Evolutionary conservation across 2,888 invertebrate species (phyloP), one percentile per base, ranked within the genome.

Genomic region (Chesias legatella): DNA sequence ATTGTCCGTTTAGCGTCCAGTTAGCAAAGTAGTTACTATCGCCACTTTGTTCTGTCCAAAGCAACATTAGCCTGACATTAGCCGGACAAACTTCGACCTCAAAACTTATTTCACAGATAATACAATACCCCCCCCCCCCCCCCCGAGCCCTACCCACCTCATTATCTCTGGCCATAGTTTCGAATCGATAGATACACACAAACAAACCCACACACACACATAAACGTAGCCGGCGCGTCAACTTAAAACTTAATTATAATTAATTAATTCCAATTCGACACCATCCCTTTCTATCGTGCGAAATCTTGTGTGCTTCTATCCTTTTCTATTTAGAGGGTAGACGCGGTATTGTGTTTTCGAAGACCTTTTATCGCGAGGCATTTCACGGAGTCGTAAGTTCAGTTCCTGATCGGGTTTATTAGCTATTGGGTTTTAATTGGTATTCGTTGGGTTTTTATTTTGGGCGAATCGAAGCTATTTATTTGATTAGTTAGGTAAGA

Each of bases 171-270:
- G 69, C 72, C 79, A 81, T 81, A 81, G 79, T 78, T 81, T 73
- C 78, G 79, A 79, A 88, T 86, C 81, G 83, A 83, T 67, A 77
- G 65, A 74, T 43, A 48, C 55, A 77, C 79, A 81, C 77, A 74
- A 70, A 71, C 73, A 74, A 69, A 75, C 47, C 34, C 30, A 60
- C 61, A 67, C 74, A 81, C 79, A 77, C 84, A 73, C 65, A 68
- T 74, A 66, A 62, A 72, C 23, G 83, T 88, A 86, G 88, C 84
- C 79, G 79, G 81, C 89, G 89, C 90, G 90, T 90, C 91, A 91
- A 92, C 93, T 92, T 92, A 93, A 88, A 93, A 93, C 93, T 93
- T 92, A 92, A 93, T 93, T 93, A 93, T 92, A 93, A 93, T 93
- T 93, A 93, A 93, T 92, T 92, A 92, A 92, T 91, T 91, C 91